Evolutionary conservation across 2,113 vertebrate species (phyloP).

Genomic region (Willisornis vidua): DNA sequence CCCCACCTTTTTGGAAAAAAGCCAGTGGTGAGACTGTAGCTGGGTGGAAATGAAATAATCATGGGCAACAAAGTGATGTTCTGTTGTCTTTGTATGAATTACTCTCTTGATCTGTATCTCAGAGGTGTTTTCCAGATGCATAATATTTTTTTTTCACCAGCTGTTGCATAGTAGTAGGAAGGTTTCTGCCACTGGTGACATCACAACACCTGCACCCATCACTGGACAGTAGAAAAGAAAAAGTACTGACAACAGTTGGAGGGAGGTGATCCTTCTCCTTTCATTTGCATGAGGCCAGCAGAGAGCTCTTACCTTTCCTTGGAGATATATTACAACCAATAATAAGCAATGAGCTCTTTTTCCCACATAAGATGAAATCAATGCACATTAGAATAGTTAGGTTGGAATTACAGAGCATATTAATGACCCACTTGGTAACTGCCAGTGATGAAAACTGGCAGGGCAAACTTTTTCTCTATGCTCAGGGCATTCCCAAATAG

Average conservation of each 20-base stretch:
- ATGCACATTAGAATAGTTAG: conserved; percentile 38
- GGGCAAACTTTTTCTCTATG: not conserved
- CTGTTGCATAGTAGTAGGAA: not conserved
- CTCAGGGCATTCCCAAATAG: not conserved
- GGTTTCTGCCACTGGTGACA: not conserved
- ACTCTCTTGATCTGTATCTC: not conserved
- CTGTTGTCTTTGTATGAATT: not conserved
- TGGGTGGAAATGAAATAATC: not conserved
- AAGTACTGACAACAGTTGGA: not conserved
- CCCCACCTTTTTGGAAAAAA: not conserved
- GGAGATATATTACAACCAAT: conserved; percentile 12
- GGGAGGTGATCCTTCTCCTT: not conserved
- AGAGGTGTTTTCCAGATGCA: not conserved
- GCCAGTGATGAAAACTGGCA: not conserved
- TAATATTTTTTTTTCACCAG: not conserved
- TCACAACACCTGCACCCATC: not conserved
- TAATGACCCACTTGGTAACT: not conserved
- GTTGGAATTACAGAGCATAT: conserved; percentile 11
- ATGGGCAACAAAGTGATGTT: not conserved
- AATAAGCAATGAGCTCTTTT: conserved; percentile 41
- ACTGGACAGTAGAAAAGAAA: not conserved
- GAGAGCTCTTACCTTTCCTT: not conserved
- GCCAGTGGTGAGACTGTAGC: not conserved
- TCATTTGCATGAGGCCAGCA: not conserved
- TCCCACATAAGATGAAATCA: conserved; percentile 29